A percentile compares a stretch with the other conserved stretches of the same genome.
Evolutionary conservation across 2,797 vertebrate genomes (phyloP).

Genomic region (Mus caroli): DNA sequence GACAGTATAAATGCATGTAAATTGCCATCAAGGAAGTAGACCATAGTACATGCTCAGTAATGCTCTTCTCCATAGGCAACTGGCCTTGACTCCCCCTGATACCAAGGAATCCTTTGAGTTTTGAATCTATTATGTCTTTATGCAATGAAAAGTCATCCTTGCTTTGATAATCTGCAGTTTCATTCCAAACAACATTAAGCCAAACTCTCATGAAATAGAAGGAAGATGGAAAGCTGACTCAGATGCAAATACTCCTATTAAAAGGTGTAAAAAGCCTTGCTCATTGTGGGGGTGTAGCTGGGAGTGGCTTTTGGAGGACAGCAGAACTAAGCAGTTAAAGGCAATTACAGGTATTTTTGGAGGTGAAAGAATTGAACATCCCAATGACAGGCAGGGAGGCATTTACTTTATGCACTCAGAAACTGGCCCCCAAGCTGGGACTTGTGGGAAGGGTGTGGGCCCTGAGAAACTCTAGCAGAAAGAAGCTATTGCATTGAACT

Average conservation of each 20-base stretch:
- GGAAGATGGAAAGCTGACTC: slow-evolving; percentile 4
- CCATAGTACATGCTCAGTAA: background rate
- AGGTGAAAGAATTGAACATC: slow-evolving; percentile 6
- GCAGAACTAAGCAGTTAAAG: slow-evolving; percentile 61
- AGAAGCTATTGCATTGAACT: background rate
- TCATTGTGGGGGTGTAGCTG: slow-evolving; percentile 56
- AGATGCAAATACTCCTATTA: slow-evolving; percentile 30
- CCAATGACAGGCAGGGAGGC: background rate
- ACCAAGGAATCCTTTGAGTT: background rate
- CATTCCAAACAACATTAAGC: background rate
- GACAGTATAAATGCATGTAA: background rate
- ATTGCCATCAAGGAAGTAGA: background rate
- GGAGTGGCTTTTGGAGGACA: slow-evolving; percentile 38
- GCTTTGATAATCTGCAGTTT: slow-evolving; percentile 30
- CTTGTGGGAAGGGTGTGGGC: background rate
- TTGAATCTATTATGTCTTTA: background rate
- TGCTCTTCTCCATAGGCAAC: background rate
- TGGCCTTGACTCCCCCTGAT: background rate
- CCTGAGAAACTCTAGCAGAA: slow-evolving; percentile 22
- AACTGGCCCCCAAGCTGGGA: background rate
- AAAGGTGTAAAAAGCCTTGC: slow-evolving; percentile 61
- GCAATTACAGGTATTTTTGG: slow-evolving; percentile 44
- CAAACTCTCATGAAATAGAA: slow-evolving; percentile 23
- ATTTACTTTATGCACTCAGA: background rate
- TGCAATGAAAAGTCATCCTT: background rate